Evolutionary conservation across 1,140 invertebrate species (phyloP).

Genomic region (Cotesia glomerata): DNA sequence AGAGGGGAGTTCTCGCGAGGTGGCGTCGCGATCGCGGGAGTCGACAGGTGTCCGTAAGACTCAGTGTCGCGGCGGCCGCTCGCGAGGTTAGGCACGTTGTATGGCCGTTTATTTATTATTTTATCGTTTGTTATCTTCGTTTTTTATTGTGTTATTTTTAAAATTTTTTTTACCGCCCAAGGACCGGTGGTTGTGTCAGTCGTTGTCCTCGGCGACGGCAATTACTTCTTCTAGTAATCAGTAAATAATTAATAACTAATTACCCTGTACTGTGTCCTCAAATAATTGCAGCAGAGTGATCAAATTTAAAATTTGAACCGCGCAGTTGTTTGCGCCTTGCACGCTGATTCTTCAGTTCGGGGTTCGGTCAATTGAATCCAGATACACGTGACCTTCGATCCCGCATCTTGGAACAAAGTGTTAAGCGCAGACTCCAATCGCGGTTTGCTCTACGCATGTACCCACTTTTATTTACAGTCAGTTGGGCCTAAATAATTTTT

Average conservation of each 20-base stretch:
- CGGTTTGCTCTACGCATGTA: constrained; percentile 21
- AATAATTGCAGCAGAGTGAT: too few species aligned
- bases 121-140: constrained; percentile 10
- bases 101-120: constrained; percentile 34
- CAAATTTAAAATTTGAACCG: too few species aligned
- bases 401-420: constrained; percentile 2
- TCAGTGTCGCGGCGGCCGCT: constrained; percentile 62
- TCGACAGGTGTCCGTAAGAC: constrained; percentile 56
- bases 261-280: too few species aligned
- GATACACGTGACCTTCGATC: constrained; percentile 28
- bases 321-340: too few species aligned
- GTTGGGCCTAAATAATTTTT: background rate
- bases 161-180: background rate
- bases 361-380: too few species aligned
- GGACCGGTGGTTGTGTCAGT: background rate
- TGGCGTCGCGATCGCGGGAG: constrained; percentile 49
- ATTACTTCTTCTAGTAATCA: too few species aligned
- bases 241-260: too few species aligned
- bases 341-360: too few species aligned
- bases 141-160: background rate
- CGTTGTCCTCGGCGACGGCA: too few species aligned
- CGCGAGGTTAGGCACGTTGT: constrained; percentile 55
- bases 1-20: constrained; percentile 49
- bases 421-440: constrained; percentile 24
- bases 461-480: constrained; percentile 4